Conservation (phyloP, 2,888 invertebrate genomes). For the Tetranychus truncatus region DNA sequence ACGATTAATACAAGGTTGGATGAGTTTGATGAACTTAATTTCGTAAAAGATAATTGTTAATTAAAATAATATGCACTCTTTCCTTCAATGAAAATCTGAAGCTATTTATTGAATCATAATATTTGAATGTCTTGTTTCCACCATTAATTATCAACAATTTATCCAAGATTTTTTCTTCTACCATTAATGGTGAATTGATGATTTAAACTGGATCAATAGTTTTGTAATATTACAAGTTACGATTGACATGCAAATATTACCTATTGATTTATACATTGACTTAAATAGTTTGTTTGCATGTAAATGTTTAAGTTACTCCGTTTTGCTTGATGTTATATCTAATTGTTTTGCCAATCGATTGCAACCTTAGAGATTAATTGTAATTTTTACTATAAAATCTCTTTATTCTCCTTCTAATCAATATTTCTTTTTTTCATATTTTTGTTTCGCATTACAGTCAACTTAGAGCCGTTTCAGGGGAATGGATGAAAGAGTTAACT, state of each 20-base stretch:
- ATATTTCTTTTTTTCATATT: neutral
- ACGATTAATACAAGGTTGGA: no score
- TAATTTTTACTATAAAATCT: no score
- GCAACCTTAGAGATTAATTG: neutral
- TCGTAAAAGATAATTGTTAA: no score
- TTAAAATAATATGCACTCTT: no score
- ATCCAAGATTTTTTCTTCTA: neutral
- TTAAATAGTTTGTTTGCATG: neutral
- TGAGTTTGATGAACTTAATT: no score
- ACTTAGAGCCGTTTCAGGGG: slow-evolving; percentile 6
- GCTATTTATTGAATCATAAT: no score
- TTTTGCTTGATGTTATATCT: neutral
- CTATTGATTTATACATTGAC: neutral
- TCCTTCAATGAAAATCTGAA: no score
- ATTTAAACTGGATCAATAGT: no score
- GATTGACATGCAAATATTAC: neutral
- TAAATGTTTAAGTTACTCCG: neutral
- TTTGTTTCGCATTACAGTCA: neutral
- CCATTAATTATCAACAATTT: neutral
- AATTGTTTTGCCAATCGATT: neutral
- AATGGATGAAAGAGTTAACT: slow-evolving; percentile 14
- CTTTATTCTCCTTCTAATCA: neutral
- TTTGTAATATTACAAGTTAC: no score
- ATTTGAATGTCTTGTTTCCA: no score
- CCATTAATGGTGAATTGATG: neutral